Percentiles rank a stretch among this genome's conserved stretches.
phyloP scores from a whole-genome alignment of 2,113 vertebrate genomes.

The Labeo catla region DNA sequence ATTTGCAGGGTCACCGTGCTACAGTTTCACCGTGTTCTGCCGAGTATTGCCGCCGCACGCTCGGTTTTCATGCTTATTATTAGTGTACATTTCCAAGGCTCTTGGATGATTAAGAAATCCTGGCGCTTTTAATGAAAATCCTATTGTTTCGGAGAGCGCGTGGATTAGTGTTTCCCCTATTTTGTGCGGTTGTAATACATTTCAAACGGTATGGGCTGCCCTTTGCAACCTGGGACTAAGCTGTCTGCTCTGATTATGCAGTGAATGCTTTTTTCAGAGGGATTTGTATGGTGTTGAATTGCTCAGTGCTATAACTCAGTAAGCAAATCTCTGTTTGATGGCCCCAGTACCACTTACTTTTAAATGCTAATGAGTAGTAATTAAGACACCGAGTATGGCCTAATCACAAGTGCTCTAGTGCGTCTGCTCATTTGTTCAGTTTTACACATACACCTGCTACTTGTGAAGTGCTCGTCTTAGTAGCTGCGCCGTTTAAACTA shows the following conservation, averaged over 20 bases:
- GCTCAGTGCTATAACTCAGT: slow-evolving; percentile 17
- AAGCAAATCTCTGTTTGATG: slow-evolving; percentile 60
- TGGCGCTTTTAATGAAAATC: slow-evolving; percentile 4
- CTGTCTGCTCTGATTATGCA: slow-evolving; percentile 32
- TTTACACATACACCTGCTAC: slow-evolving; percentile 39
- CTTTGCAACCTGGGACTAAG: slow-evolving; percentile 19
- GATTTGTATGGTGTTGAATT: slow-evolving; percentile 11
- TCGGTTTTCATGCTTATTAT: slow-evolving; percentile 8
- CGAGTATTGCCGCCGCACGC: not conserved
- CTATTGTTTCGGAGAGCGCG: not conserved
- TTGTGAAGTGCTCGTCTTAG: slow-evolving; percentile 23
- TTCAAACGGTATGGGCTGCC: slow-evolving; percentile 10
- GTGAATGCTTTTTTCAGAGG: slow-evolving; percentile 23
- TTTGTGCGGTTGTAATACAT: not conserved
- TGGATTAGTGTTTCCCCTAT: slow-evolving; percentile 40
- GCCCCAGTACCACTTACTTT: slow-evolving; percentile 71
- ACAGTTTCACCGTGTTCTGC: slow-evolving; percentile 2
- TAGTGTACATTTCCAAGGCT: slow-evolving; percentile 23
- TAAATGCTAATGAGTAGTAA: slow-evolving; percentile 77
- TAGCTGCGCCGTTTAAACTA: slow-evolving; percentile 13
- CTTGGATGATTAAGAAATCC: slow-evolving; percentile 29
- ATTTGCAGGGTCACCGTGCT: slow-evolving; percentile 13
- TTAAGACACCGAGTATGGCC: slow-evolving; percentile 73
- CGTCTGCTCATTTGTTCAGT: slow-evolving; percentile 68
- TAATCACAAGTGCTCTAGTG: slow-evolving; percentile 74